Conservation (phyloP, 2,888 invertebrate species). For the Patella depressa region DNA sequence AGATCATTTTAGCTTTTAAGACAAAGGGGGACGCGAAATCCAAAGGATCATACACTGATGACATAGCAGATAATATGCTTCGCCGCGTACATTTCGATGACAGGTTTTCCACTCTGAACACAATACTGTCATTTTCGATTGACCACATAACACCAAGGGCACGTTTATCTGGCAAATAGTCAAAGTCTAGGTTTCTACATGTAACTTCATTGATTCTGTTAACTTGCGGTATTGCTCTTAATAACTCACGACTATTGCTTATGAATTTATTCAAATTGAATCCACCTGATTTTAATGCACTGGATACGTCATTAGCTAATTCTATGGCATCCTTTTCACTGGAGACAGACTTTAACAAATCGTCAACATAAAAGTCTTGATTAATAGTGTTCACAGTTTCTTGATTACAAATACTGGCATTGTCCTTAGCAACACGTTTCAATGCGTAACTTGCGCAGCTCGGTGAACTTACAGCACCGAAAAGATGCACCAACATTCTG, state of each 20-base stretch:
- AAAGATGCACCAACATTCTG: conserved; percentile 22
- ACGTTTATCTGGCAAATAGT: conserved; percentile 24
- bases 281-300: conserved; percentile 21
- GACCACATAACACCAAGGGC: conserved; percentile 35
- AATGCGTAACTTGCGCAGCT: conserved; percentile 25
- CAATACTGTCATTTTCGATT: conserved; percentile 25
- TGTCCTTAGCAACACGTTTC: conserved; percentile 12
- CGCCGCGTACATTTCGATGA: conserved; percentile 8
- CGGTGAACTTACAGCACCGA: conserved; percentile 17
- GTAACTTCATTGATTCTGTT: conserved; percentile 29
- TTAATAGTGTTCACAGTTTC: conserved; percentile 6
- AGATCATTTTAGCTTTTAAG: conserved; percentile 17
- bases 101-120: conserved; percentile 18
- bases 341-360: conserved; percentile 19
- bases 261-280: conserved; percentile 40
- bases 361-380: conserved; percentile 31
- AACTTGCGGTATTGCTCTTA: conserved; percentile 30
- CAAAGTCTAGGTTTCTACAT: conserved; percentile 16
- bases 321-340: conserved; percentile 15
- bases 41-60: conserved; percentile 17
- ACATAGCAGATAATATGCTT: background rate
- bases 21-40: conserved; percentile 19
- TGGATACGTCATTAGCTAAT: background rate
- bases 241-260: conserved; percentile 31
- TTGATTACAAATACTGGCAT: background rate